These are phyloP conservation scores for Pogonomyrmex barbatus DNA, from an alignment of 1,140 invertebrate genomes.

Conservation along the genomic window DNA sequence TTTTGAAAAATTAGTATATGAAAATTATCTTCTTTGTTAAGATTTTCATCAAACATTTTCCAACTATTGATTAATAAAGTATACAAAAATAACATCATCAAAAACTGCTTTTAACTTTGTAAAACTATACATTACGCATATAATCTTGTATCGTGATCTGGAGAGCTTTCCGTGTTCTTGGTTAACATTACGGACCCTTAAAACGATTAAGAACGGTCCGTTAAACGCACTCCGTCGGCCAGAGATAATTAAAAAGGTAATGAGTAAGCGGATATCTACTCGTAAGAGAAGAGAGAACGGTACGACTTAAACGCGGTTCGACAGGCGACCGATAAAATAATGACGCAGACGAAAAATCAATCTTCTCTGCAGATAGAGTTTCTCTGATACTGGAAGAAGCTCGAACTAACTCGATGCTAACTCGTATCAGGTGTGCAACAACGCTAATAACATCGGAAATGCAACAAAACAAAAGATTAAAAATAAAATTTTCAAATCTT, in stretches of 20 bases:
- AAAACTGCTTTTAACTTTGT: constrained; percentile 17
- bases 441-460: constrained; percentile 30
- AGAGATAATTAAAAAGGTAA: constrained; percentile 82
- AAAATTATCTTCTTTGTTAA: neutral
- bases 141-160: neutral
- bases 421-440: constrained; percentile 21
- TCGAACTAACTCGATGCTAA: constrained; percentile 16
- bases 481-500: neutral
- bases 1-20: neutral
- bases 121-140: constrained; percentile 20
- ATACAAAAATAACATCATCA: constrained; percentile 15
- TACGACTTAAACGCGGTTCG: constrained; percentile 37
- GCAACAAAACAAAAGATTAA: neutral
- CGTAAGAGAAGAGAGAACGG: constrained; percentile 28
- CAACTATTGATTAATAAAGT: neutral
- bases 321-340: constrained; percentile 57
- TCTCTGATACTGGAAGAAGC: constrained; percentile 24
- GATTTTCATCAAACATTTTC: neutral
- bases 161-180: constrained; percentile 12
- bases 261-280: constrained; percentile 70
- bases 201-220: constrained; percentile 78
- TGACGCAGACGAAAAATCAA: constrained; percentile 57
- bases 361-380: constrained; percentile 36
- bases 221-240: constrained; percentile 67
- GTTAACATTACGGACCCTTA: constrained; percentile 67